Evolutionary conservation across 2,888 invertebrate genomes (phyloP), one percentile per base, ranked within the genome.

Genomic region (Psylliodes chrysocephalus): DNA sequence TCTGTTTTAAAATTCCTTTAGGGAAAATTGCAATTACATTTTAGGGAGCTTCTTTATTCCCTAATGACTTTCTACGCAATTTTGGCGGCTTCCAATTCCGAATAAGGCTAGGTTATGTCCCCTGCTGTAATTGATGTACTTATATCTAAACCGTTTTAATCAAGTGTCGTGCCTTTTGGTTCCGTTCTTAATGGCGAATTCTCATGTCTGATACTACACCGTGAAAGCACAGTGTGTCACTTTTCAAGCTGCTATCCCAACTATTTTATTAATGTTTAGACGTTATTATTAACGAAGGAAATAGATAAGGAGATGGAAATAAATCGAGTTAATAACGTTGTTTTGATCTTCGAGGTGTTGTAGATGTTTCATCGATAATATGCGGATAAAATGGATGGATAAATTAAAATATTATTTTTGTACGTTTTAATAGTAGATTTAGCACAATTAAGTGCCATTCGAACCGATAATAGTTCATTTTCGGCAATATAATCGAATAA

Each of bases 111-210:
- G 73, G 73, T 75, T 75, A 77, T 74, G 72, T 72, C 73, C 69
- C 70, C 68, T 49, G 51, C 67, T 66, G 74, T 77, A 78, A 78
- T 78, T 73, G 75, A 77, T 77, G 77, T 76, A 75, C 75, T 78
- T 73, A 70, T 71, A 75, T 18, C 74, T 70, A 60, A 73, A 71
- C 73, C 70, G 75, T 78, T 78, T 77, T 78, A 78, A 78, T 78
- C 77, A 78, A 78, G 76, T 76, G 77, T 74, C 77, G 73, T 77
- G 75, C 74, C 72, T 73, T 22, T 75, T 77, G 75, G 71, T 71
- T 63, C 68, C 71, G 71, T 74, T 76, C 77, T 76, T 78, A 79
- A 79, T 79, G 77, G 78, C 73, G 66, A 75, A 77, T 77, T 79
- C 77, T 76, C 77, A 75, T 78, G 77, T 75, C 77, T 74, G 38